Base-by-base conservation (phyloP, 2,113 vertebrate species). In the Cynoglossus semilaevis region DNA sequence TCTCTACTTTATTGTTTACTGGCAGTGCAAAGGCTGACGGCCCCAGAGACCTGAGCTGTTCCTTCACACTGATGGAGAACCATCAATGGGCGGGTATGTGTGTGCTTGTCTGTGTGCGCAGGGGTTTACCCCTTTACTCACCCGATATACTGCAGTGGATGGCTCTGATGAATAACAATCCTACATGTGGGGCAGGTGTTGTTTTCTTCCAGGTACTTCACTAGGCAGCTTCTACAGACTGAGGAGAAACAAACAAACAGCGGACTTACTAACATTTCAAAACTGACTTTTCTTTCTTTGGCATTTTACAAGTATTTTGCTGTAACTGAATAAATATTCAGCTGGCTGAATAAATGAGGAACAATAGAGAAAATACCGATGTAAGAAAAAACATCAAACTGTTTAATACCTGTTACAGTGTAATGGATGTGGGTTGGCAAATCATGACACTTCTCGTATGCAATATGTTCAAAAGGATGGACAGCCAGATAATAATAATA, bases 111-210 rank as follows among this genome's bases (percentile, higher is more conserved):
- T 13, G 5, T 42, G 15, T 51, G 34, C 66, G 48, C 22, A 4
- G 50, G 29, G 16, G 48, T 14, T 47, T 29, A 29, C 22, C 54
- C 14, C 52, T 57, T n/a, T 57, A 83, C 96, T 93, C 79, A 98
- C 96, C 97, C 97, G 14, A 98, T 98, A 63, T 99, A 98, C 86
- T 99, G 97, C 84, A 98, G 91, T 0, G 97, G 97, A 85, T 99
- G 97, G 77, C 97, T 99, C 91, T 99, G 97, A 83, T 99, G 97
- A 90, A 99, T 99, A 81, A 99, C 96, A 66, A 99, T 99, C 87
- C 96, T 91, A 85, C 97, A 98, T 0, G 97, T 98, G 15, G 97
- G 97, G 62, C 97, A 99, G 17, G 97, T 99, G 91, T 99, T 99
- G 86, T 99, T 98, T 87, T 99, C 97, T 69, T 99, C 97, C 85